Percentiles rank a stretch among this genome's conserved stretches.
These are phyloP conservation scores for Danaus chrysippus DNA, from an alignment of 2,888 invertebrate genomes.

Conservation along the genomic window DNA sequence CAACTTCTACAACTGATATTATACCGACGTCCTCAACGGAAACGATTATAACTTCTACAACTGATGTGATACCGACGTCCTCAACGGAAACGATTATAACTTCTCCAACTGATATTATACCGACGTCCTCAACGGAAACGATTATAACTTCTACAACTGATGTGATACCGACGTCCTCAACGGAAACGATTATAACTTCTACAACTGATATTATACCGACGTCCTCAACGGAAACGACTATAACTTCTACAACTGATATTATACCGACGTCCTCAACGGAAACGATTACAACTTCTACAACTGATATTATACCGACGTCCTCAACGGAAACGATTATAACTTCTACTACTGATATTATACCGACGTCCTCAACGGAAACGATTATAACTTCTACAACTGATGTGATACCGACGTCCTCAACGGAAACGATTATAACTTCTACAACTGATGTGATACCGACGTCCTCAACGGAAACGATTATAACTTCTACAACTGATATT, in stretches of 20 bases:
- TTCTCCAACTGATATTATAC: constrained; percentile 48
- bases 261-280: constrained; percentile 35
- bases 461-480: background rate
- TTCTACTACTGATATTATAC: constrained; percentile 36
- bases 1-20: background rate
- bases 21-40: background rate
- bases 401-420: constrained; percentile 8
- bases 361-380: constrained; percentile 30
- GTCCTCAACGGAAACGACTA: constrained; percentile 38
- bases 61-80: constrained; percentile 43
- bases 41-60: background rate
- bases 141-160: background rate
- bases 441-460: background rate
- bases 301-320: background rate
- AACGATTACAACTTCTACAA: constrained; percentile 1
- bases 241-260: constrained; percentile 60
- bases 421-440: background rate
- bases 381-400: constrained; percentile 57
- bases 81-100: constrained; percentile 57
- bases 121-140: background rate
- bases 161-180: background rate
- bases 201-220: constrained; percentile 37
- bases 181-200: background rate
- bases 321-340: background rate
- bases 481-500: background rate